Evolutionary conservation across 2,888 invertebrate genomes (phyloP), one percentile per base, ranked within the genome.

Genomic region (Drosophila rubida): DNA sequence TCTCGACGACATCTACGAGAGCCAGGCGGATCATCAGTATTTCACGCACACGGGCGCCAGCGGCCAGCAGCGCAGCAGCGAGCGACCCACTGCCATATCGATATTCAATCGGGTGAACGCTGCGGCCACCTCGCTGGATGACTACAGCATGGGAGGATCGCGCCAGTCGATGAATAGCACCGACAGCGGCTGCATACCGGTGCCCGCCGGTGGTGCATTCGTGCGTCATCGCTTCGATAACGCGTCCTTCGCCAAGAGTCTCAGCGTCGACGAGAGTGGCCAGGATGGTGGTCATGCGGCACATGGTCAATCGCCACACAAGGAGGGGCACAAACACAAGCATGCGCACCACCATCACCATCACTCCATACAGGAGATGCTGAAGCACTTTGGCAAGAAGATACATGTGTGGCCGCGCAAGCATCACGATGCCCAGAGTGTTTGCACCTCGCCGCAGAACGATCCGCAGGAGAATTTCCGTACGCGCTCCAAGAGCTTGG

Each of bases 401-500:
- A 93, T 96, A 50, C 95, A 95, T 22, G 94, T 95, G 78, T 96
- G 96, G 94, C 93, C 96, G 45, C 94, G 94, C 42, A 95, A 94
- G 69, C 94, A 94, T 68, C 93, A 93, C 53, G 92, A 92, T 55
- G 78, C 92, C 25, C 87, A 87, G 16, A 93, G 91, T 65, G 93
- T 93, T 8, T 90, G 91, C 53, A 92, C 93, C 3, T 93, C 93
- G n/a, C 92, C 92, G 19, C 92, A 92, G 45, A 93, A 91, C 69
- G 93, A 93, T 89, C 90, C 90, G 0, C 91, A 92, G 51, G 95
- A 94, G 37, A 95, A 95, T 82, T 96, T 96, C 89, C 93, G 97
- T 14, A 94, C 94, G 45, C 93, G 97, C 46, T 96, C 96, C 41
- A 96, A 96, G 89, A 96, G 96, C 49, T 92, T 96, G 78, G 97